A percentile compares a stretch with the other conserved stretches of the same genome.
phyloP scores from a whole-genome alignment of 1,140 invertebrate species.

The Leguminivora glycinivorella region DNA sequence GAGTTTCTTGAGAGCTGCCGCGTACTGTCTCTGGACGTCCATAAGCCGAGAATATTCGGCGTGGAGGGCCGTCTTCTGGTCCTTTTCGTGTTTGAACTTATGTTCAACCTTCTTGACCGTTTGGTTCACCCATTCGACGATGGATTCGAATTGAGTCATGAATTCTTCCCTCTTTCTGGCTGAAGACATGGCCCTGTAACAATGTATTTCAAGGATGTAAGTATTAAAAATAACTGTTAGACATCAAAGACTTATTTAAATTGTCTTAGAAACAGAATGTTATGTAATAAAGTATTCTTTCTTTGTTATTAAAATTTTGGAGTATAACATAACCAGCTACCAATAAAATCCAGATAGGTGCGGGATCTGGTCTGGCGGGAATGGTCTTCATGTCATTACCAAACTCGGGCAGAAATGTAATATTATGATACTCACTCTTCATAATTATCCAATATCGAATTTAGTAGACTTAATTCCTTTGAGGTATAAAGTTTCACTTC shows the following conservation, averaged over 20 bases:
- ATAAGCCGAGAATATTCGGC: constrained; percentile 85
- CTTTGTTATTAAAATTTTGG: background rate
- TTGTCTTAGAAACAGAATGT: too few species aligned
- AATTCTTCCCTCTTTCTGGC: constrained; percentile 89
- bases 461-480: constrained; percentile 94
- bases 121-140: constrained; percentile 90
- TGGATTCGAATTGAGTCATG: constrained; percentile 91
- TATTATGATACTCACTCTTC: constrained; percentile 85
- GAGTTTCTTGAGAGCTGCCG: constrained; percentile 90
- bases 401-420: constrained; percentile 32
- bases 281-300: too few species aligned
- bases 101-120: constrained; percentile 87
- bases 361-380: too few species aligned
- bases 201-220: constrained; percentile 21
- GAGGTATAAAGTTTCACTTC: constrained; percentile 95
- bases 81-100: constrained; percentile 85
- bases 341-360: too few species aligned
- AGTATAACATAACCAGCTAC: too few species aligned
- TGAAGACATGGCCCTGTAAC: constrained; percentile 84
- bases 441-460: constrained; percentile 97
- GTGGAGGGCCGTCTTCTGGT: constrained; percentile 85
- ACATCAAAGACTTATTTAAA: too few species aligned
- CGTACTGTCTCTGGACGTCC: constrained; percentile 91
- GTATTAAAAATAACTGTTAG: too few species aligned
- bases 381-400: too few species aligned